Conservation (phyloP, 2,888 invertebrate species). For the Chalcosyrphus nemorum region DNA sequence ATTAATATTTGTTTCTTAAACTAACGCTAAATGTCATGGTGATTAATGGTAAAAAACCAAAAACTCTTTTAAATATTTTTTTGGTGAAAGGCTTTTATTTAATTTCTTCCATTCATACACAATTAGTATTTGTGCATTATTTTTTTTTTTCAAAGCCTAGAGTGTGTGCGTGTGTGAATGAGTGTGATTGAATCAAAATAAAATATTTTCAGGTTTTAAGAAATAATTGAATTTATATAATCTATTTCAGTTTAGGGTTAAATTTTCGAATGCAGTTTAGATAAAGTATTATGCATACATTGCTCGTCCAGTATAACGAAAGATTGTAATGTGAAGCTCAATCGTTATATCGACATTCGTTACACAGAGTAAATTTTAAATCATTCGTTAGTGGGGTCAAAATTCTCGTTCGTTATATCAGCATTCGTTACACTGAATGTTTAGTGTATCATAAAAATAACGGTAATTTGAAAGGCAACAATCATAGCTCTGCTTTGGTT, state of each 20-base stretch:
- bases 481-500: too few species aligned
- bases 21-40: constrained; percentile 65
- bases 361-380: too few species aligned
- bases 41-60: constrained; percentile 29
- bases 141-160: constrained; percentile 36
- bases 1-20: constrained; percentile 44
- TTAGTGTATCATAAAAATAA: too few species aligned
- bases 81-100: constrained; percentile 59
- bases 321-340: too few species aligned
- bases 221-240: not conserved
- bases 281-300: too few species aligned
- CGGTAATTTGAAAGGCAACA: too few species aligned
- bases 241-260: constrained; percentile 6
- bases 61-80: not conserved
- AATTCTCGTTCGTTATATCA: too few species aligned
- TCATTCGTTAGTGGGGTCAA: too few species aligned
- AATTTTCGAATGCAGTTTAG: too few species aligned
- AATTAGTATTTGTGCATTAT: constrained; percentile 59
- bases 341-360: too few species aligned
- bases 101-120: constrained; percentile 43
- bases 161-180: constrained; percentile 72
- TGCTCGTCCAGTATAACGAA: too few species aligned
- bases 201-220: constrained; percentile 41
- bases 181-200: constrained; percentile 70
- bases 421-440: too few species aligned